Base-by-base conservation (phyloP, 2,797 vertebrate genomes). In the Cetoscarus ocellatus region DNA sequence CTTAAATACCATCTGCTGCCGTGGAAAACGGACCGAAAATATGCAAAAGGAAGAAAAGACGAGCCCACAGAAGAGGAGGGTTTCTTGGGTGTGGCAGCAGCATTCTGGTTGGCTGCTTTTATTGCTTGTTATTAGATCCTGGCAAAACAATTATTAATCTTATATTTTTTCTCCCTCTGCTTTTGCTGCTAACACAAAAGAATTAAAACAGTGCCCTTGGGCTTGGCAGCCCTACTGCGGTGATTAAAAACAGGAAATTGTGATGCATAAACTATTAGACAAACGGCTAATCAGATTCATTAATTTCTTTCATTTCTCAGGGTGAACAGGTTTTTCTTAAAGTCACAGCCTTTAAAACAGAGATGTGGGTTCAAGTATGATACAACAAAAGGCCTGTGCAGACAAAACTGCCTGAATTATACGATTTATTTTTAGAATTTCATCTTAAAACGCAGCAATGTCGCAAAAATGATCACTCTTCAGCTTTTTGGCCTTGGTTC, bases 111-210 rank as follows among this genome's bases (percentile, higher is more conserved):
- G 96, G 96, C 94, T 97, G 97, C 86, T 96, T 93, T 97, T 98
- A 98, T 98, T 97, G 96, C 95, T 95, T 97, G 96, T 98, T 98
- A 98, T 99, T 98, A 98, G 96, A 98, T 98, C 95, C 94, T 95
- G 94, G 95, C 94, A 96, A 98, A 98, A 98, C 96, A 97, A 97
- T 98, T 97, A 97, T 96, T 97, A 91, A 96, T 96, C 90, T 96
- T 96, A 96, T 95, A 84, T 96, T 96, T 96, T 96, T 82, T 70
- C 11, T 0, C 12, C 50, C 14, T 61, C 61, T 73, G 57, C 73
- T 78, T 97, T 96, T 96, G 96, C 96, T 97, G 95, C 95, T 93
- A 95, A 96, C 95, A 96, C 95, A 96, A 95, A 96, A 94, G 96
- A 97, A 98, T 98, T 98, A 97, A 97, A 98, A 97, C 93, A 91